A percentile compares a stretch with the other conserved stretches of the same genome.
Conservation (phyloP, 2,113 vertebrate species). For the Stigmatopora argus region DNA sequence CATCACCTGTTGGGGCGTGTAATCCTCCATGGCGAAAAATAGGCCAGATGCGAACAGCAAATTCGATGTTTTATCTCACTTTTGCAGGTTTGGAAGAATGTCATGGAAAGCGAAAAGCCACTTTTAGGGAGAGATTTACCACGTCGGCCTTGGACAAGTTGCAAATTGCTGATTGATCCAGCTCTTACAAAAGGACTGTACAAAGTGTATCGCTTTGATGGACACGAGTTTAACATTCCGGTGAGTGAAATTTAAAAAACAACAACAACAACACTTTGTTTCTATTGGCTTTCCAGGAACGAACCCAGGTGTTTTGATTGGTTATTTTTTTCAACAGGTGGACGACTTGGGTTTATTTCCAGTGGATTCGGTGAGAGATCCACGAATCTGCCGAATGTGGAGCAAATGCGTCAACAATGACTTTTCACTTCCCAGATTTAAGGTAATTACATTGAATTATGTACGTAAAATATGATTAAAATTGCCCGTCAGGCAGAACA, state of each 20-base stretch:
- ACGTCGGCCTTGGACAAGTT: constrained; percentile 90
- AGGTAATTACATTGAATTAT: constrained; percentile 63
- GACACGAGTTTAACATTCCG: constrained; percentile 85
- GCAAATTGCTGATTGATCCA: constrained; percentile 95
- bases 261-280: neutral
- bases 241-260: constrained; percentile 66
- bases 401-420: constrained; percentile 83
- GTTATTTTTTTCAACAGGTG: constrained; percentile 30
- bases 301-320: neutral
- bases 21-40: constrained; percentile 20
- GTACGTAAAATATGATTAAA: too few relatives aligned
- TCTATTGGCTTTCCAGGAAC: neutral
- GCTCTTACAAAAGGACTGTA: constrained; percentile 84
- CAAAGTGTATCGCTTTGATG: constrained; percentile 95
- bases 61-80: neutral
- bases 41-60: constrained; percentile 9
- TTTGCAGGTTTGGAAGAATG: constrained; percentile 82
- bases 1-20: constrained; percentile 70
- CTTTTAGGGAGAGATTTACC: constrained; percentile 77
- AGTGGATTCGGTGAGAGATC: constrained; percentile 85
- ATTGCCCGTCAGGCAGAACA: too few relatives aligned
- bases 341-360: constrained; percentile 87
- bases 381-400: constrained; percentile 89
- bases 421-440: constrained; percentile 86
- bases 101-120: constrained; percentile 86